A percentile compares a stretch with the other conserved stretches of the same genome.
These are phyloP conservation scores for Dendrocincla tyrannina DNA, from an alignment of 2,797 vertebrate species.

Conservation along the genomic window DNA sequence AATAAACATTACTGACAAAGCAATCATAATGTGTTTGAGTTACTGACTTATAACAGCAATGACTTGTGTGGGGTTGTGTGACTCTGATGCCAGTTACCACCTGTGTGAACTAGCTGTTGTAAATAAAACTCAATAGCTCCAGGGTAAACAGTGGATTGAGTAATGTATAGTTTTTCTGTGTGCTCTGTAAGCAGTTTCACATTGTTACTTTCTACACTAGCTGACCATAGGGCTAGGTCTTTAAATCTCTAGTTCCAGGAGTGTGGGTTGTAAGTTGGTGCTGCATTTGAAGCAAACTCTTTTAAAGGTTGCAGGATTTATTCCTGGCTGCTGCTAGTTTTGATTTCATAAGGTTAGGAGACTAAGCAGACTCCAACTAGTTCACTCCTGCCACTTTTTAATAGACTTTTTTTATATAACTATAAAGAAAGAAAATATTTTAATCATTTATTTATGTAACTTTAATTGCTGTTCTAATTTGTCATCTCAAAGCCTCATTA, in stretches of 20 bases:
- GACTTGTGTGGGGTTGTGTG: background rate
- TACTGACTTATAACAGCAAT: background rate
- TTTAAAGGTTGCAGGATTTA: background rate
- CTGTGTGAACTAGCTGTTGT: constrained; percentile 3
- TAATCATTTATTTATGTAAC: background rate
- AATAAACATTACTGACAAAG: background rate
- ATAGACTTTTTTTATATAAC: background rate
- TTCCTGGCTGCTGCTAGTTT: background rate
- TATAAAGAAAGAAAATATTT: background rate
- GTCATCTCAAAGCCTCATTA: background rate
- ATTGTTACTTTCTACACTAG: background rate
- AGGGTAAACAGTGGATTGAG: background rate
- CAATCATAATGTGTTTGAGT: background rate
- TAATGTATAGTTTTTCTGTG: background rate
- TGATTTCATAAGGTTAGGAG: background rate
- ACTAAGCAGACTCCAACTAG: background rate
- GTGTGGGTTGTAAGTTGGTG: background rate
- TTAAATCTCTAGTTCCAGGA: background rate
- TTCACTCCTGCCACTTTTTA: background rate
- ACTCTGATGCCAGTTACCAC: background rate
- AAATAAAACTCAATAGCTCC: background rate
- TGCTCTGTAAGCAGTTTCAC: background rate
- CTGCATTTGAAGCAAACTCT: background rate
- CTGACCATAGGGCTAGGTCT: background rate
- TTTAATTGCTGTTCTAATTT: background rate